A percentile compares a stretch with the other conserved stretches of the same genome.
Conservation (phyloP, 2,888 invertebrate species). For the Drosophila limbata region DNA sequence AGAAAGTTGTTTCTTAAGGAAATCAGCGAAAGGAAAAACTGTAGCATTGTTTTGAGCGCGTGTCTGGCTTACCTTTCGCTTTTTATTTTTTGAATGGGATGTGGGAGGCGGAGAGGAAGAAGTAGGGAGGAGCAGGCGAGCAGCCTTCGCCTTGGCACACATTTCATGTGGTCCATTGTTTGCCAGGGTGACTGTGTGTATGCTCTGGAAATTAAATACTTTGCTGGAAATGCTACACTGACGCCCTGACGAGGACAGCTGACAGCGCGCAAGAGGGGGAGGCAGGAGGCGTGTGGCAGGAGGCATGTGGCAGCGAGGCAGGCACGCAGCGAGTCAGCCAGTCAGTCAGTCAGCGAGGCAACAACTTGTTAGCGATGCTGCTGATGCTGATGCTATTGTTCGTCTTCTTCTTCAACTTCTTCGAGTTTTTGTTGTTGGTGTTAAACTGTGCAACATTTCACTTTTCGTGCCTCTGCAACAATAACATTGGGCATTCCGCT, state of each 20-base stretch:
- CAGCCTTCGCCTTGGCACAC: slow-evolving; percentile 81
- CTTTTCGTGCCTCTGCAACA: slow-evolving; percentile 56
- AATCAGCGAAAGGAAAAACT: slow-evolving; percentile 14
- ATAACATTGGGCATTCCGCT: slow-evolving; percentile 25
- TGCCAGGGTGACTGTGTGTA: slow-evolving; percentile 33
- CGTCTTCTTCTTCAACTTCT: slow-evolving; percentile 2
- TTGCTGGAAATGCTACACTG: slow-evolving; percentile 76
- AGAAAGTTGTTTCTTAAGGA: background rate
- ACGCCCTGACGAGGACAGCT: slow-evolving; percentile 56
- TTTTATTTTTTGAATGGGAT: slow-evolving; percentile 10
- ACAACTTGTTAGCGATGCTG: slow-evolving; percentile 66
- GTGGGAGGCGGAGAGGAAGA: background rate
- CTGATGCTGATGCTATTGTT: slow-evolving; percentile 25
- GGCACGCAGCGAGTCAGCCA: slow-evolving; percentile 39
- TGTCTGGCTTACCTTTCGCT: slow-evolving; percentile 53
- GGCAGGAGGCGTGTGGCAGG: slow-evolving; percentile 4
- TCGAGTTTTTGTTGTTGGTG: slow-evolving; percentile 4
- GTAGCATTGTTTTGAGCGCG: slow-evolving; percentile 60
- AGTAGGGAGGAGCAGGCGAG: slow-evolving; percentile 24
- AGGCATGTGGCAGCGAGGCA: background rate
- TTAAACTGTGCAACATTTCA: slow-evolving; percentile 62
- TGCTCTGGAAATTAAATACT: slow-evolving; percentile 78
- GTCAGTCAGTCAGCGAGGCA: slow-evolving; percentile 35
- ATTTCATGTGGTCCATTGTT: slow-evolving; percentile 62
- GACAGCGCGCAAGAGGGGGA: slow-evolving; percentile 25